A percentile compares a stretch with the other conserved stretches of the same genome.
Conservation (phyloP, 92 coral and sea anemone genomes). For the Ricordea florida region DNA sequence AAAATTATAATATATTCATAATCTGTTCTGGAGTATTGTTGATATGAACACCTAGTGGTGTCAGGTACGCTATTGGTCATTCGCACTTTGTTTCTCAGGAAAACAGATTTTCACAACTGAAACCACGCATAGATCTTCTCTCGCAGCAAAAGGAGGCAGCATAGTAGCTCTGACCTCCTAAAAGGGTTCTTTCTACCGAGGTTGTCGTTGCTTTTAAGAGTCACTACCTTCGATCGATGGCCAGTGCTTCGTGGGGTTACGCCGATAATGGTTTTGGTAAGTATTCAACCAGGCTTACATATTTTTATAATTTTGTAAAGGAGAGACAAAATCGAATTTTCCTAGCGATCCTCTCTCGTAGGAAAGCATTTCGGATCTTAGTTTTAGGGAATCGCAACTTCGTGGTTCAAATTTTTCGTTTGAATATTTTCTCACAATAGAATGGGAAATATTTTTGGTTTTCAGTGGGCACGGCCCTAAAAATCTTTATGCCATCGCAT, state of each 20-base stretch:
- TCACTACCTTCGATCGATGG: background rate
- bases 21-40: conserved; percentile 28
- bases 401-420: too few species aligned
- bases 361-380: too few species aligned
- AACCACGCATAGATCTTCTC: background rate
- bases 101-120: conserved; percentile 20
- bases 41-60: background rate
- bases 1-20: conserved; percentile 36
- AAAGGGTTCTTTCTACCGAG: background rate
- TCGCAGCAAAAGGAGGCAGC: background rate
- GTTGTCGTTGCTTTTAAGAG: background rate
- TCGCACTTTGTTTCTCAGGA: background rate
- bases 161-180: background rate
- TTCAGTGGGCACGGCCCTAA: too few species aligned
- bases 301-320: background rate
- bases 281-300: background rate
- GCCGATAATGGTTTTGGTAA: conserved; percentile 73
- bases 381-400: too few species aligned
- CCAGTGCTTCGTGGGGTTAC: conserved; percentile 75
- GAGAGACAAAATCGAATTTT: too few species aligned
- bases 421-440: too few species aligned
- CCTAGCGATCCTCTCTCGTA: too few species aligned
- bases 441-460: too few species aligned
- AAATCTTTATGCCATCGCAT: too few species aligned
- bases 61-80: conserved; percentile 6